phyloP scores from a whole-genome alignment of 2,888 invertebrate genomes.

The Standfussiana lucernea region DNA sequence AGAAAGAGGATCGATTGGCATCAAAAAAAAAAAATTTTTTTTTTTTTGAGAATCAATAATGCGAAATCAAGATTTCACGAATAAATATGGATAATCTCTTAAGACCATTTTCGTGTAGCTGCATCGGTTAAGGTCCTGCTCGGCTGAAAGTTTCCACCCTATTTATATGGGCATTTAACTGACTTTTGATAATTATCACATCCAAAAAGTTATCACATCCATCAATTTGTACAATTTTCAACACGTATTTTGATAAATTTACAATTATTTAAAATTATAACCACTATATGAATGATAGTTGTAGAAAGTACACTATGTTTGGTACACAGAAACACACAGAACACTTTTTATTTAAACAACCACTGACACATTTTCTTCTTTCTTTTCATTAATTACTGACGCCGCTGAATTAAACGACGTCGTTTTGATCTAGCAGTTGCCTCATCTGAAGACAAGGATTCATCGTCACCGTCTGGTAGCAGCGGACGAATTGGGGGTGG shows the following conservation, averaged over 20 bases:
- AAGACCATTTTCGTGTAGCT: no score
- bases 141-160: no score
- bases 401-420: no score
- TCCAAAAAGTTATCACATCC: conserved; percentile 2
- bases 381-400: not conserved
- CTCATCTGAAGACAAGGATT: not conserved
- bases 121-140: no score
- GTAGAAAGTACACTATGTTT: not conserved
- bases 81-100: no score
- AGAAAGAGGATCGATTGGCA: no score
- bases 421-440: conserved; percentile 5
- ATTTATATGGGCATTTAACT: conserved; percentile 12
- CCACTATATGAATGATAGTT: not conserved
- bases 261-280: conserved; percentile 2
- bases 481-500: not conserved
- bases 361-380: conserved; percentile 24
- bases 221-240: no score
- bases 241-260: not conserved
- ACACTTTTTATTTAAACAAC: not conserved
- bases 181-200: conserved; percentile 40
- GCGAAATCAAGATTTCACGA: no score
- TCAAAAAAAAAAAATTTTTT: no score
- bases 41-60: no score
- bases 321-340: not conserved
- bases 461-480: not conserved